Base-by-base conservation (phyloP, 1,140 invertebrate genomes). In the Panagrolaimus sp. region DNA sequence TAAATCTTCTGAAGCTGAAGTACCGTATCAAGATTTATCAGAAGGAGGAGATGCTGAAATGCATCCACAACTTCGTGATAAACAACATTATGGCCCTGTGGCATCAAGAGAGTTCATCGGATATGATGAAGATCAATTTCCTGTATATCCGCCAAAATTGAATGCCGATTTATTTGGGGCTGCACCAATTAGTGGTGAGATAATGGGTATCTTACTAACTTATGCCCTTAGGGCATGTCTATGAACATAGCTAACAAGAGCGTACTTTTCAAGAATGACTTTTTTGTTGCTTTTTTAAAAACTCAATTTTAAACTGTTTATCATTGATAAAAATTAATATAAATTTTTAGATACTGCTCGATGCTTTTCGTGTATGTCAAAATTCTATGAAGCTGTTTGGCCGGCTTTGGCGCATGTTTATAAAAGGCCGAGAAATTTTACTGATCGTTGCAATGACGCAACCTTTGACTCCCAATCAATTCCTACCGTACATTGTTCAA, bases 361-460 rank as follows among this genome's bases (percentile, higher is more conserved):
- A 63, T 75, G 73, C 65, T 75, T 63, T 44, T 76, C 74, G 1
- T 75, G 73, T 62, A 75, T 75, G 73, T 68, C 63, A 15, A 73
- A 76, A 48, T 76, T 75, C 63, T 75, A 75, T 47, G 74, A 76
- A 68, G 73, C 73, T 4, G 48, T 74, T n/a, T 75, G 73, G 73
- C 73, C 73, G 14, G 73, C 73, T 5, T 55, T 75, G 10, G 38
- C 74, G 1, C 63, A 67, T 43, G 73, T 75, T 12, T 75, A 75
- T 47, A 75, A 73, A 64, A 46, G 66, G 9, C 73, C 73, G 17
- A 68, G 66, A 32, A 75, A 75, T 44, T 75, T 75, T 63, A 76
- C 73, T 6, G 74, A 75, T 52, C 43, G 38, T 21, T 75, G 73
- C 66, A 76, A 75, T 44, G 71, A 75, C 6, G 74, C 67, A n/a